phyloP scores from a whole-genome alignment of 2,113 vertebrate genomes.

The Nicator chloris region DNA sequence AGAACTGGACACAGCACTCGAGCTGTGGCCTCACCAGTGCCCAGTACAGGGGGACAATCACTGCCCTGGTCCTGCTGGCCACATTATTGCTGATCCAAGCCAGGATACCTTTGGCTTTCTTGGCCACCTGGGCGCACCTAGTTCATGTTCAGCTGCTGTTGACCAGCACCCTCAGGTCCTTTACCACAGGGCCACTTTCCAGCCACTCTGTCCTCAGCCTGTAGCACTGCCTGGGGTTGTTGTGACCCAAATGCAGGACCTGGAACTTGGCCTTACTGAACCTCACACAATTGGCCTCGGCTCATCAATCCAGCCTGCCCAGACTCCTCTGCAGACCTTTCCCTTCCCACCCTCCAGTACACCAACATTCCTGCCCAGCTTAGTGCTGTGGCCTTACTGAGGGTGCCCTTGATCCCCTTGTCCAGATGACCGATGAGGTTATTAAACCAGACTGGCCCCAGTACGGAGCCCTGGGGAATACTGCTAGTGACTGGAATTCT shows the following conservation, averaged over 20 bases:
- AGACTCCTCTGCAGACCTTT: not conserved
- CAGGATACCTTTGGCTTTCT: fast-evolving
- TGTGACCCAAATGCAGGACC: not conserved
- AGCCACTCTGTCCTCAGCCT: not conserved
- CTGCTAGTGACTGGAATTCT: not conserved
- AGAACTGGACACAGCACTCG: not conserved
- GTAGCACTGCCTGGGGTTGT: not conserved
- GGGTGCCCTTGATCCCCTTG: fast-evolving
- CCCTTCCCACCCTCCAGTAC: not conserved
- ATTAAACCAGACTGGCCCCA: not conserved
- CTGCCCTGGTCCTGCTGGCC: not conserved
- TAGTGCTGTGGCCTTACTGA: not conserved
- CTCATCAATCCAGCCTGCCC: not conserved
- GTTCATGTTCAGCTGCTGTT: not conserved
- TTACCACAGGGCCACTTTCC: not conserved
- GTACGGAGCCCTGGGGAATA: not conserved
- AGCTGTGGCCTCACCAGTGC: not conserved
- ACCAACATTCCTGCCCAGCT: not conserved
- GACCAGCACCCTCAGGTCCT: not conserved
- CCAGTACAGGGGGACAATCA: not conserved
- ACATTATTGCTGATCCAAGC: fast-evolving
- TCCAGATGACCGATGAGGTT: not conserved
- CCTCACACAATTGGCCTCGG: fast-evolving
- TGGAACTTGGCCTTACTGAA: not conserved
- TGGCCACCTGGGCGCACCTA: not conserved